Base-by-base conservation (phyloP, 2,113 vertebrate species). In the Amblyopsis rosae region DNA sequence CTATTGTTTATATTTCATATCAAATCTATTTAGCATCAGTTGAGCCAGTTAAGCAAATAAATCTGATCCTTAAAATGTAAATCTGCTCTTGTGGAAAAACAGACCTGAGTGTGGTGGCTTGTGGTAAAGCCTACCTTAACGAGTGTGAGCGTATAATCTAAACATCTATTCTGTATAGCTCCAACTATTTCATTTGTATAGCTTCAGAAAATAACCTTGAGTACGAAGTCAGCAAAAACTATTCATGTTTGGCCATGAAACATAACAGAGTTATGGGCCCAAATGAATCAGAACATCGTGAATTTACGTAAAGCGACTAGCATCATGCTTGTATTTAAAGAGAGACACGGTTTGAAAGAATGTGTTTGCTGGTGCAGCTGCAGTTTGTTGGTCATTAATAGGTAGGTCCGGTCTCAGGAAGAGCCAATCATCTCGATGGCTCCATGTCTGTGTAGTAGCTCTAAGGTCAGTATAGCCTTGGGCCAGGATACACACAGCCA, bases 371-470 rank as follows among this genome's bases (percentile, higher is more conserved):
- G 60, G 73, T 71, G 65, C 79, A 85, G 86, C 82, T 87, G 83
- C 75, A 55, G 47, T 8, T 49, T 54, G 62, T 71, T 12, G 77
- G 72, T 78, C 90, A 89, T 86, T 86, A 56, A 84, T 67, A 72
- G 79, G 73, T 84, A 90, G 84, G 72, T 87, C 83, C 73, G 79
- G 83, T 83, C 86, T 86, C 84, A 90, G 88, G 84, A 89, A 90
- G 88, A 88, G 78, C 86, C 85, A 88, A 80, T 90, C 86, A 85
- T 70, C 78, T 79, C 84, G 72, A 84, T 77, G 81, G 73, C 76
- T 33, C 11, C 65, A 16, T 9, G 76, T 68, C 70, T 83, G 77
- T 83, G 82, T 75, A 77, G 75, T 80, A 87, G 78, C 78, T 76
- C 73, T 58, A 60, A 74, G 91, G 90, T 90, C 88, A 90, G 81